A percentile compares a stretch with the other conserved stretches of the same genome.
phyloP scores from a whole-genome alignment of 2,797 vertebrate species.

The Astyanax mexicanus region DNA sequence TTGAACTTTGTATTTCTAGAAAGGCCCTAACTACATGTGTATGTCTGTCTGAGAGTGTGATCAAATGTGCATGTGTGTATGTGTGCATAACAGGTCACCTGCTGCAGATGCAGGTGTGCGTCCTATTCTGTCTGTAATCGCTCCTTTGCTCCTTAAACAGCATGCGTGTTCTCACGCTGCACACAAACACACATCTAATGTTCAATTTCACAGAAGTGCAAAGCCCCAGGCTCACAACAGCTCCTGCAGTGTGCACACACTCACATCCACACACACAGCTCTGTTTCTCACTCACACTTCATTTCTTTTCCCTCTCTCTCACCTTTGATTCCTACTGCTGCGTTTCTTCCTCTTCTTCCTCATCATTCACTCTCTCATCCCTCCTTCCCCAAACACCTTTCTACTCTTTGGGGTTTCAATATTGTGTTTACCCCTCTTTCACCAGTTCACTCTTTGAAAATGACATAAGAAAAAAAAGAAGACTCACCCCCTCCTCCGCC shows the following conservation, averaged over 20 bases:
- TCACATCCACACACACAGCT: constrained; percentile 32
- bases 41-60: neutral
- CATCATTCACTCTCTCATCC: constrained; percentile 17
- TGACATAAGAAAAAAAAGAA: constrained; percentile 56
- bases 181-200: constrained; percentile 37
- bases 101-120: constrained; percentile 26
- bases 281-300: constrained; percentile 54
- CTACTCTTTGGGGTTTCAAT: constrained; percentile 29
- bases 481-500: constrained; percentile 84
- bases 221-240: constrained; percentile 50
- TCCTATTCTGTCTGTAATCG: constrained; percentile 44
- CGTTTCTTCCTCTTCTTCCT: constrained; percentile 6
- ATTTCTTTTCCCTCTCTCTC: constrained; percentile 40
- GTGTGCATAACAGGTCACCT: constrained; percentile 17
- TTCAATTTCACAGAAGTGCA: constrained; percentile 42
- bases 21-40: no score
- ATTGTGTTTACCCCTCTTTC: constrained; percentile 28
- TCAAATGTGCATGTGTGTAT: constrained; percentile 7
- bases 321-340: constrained; percentile 41
- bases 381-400: constrained; percentile 16
- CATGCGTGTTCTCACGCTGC: constrained; percentile 44
- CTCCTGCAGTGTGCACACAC: constrained; percentile 18
- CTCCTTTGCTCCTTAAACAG: constrained; percentile 49
- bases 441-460: constrained; percentile 36
- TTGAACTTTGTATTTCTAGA: no score